Percentiles rank a stretch among this genome's conserved stretches.
Conservation (phyloP, 1,140 invertebrate species). For the Bilobella aurantiaca region DNA sequence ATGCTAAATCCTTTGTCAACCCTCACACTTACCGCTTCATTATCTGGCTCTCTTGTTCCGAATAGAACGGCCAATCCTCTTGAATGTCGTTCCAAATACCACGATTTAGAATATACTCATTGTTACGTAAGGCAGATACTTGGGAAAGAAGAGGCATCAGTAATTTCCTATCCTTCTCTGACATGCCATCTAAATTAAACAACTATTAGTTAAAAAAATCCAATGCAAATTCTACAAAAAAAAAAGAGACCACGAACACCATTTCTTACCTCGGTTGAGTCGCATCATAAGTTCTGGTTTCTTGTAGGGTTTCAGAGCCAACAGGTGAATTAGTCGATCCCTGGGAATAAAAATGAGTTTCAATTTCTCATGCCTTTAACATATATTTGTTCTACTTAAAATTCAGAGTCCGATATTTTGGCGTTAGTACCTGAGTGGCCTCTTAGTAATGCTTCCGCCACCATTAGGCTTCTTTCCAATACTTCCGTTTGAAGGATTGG, state of each 20-base stretch:
- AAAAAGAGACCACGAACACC: slow-evolving; percentile 11
- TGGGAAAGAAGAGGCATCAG: slow-evolving; percentile 64
- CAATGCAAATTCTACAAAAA: not conserved
- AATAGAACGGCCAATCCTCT: slow-evolving; percentile 87
- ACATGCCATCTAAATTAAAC: slow-evolving; percentile 69
- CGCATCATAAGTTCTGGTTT: slow-evolving; percentile 76
- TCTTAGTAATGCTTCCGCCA: slow-evolving; percentile 17
- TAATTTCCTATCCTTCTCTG: slow-evolving; percentile 65
- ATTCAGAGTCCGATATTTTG: too few species aligned
- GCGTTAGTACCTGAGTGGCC: slow-evolving; percentile 28
- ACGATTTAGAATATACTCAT: slow-evolving; percentile 72
- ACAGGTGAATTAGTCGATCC: slow-evolving; percentile 81
- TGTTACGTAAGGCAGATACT: slow-evolving; percentile 69
- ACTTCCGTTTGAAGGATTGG: not conserved
- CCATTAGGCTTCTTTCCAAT: slow-evolving; percentile 5
- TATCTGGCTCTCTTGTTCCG: slow-evolving; percentile 72
- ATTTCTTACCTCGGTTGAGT: slow-evolving; percentile 58
- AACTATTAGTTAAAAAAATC: not conserved
- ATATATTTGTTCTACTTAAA: too few species aligned
- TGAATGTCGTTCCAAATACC: slow-evolving; percentile 84
- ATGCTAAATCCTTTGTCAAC: too few species aligned
- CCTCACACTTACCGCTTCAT: slow-evolving; percentile 64
- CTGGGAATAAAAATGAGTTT: slow-evolving; percentile 53
- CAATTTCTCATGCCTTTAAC: too few species aligned
- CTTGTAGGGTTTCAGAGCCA: slow-evolving; percentile 83